Evolutionary conservation across 1,140 invertebrate species (phyloP).

Genomic region (Cydia strobilella): DNA sequence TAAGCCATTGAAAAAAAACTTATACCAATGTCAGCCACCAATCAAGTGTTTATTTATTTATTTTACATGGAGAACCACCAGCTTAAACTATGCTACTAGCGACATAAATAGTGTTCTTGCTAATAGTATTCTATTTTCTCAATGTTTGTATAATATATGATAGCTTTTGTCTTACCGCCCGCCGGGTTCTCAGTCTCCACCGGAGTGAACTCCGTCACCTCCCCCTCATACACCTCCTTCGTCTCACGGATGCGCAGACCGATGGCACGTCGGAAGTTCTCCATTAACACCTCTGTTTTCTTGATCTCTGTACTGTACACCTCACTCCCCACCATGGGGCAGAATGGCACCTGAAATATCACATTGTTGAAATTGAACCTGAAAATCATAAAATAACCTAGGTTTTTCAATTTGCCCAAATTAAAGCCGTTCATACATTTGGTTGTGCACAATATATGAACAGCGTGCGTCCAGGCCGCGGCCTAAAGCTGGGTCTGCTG

Average conservation of each 20-base stretch:
- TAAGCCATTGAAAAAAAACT: too few species aligned
- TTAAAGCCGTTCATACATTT: too few species aligned
- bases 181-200: slow-evolving; percentile 98
- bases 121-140: neutral
- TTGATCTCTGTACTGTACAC: slow-evolving; percentile 99
- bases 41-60: too few species aligned
- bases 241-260: slow-evolving; percentile 97
- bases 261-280: slow-evolving; percentile 98
- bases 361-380: neutral
- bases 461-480: too few species aligned
- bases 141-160: slow-evolving; percentile 14
- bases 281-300: slow-evolving; percentile 99
- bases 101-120: neutral
- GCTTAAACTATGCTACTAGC: too few species aligned
- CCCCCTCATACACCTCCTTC: slow-evolving; percentile 99
- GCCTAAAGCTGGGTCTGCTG: too few species aligned
- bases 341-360: slow-evolving; percentile 91
- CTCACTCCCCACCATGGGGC: slow-evolving; percentile 99
- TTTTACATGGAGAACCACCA: too few species aligned
- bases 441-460: too few species aligned
- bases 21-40: too few species aligned
- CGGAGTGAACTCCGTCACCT: slow-evolving; percentile 98
- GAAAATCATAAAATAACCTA: too few species aligned
- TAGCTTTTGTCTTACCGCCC: slow-evolving; percentile 83
- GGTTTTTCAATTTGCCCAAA: too few species aligned